phyloP scores from a whole-genome alignment of 2,888 invertebrate genomes.

The Heliconius hortense region DNA sequence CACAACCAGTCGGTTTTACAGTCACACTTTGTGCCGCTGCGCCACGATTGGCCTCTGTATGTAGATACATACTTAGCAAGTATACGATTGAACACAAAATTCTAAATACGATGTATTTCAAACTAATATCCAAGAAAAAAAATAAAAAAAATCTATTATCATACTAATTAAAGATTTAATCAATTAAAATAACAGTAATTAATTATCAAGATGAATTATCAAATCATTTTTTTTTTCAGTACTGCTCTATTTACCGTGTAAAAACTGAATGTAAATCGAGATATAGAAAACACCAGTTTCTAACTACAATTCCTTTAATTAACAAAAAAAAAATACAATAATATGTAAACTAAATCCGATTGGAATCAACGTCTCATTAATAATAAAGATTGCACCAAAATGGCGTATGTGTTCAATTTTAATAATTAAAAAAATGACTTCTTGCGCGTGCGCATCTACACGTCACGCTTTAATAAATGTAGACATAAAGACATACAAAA shows the following conservation, averaged over 20 bases:
- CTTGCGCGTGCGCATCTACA: conserved; percentile 39
- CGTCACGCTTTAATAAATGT: conserved; percentile 44
- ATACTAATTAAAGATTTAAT: not conserved
- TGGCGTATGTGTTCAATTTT: conserved; percentile 35
- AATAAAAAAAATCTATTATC: not conserved
- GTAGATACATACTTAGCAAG: too few relatives aligned
- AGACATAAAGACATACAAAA: conserved; percentile 44
- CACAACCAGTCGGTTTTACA: too few relatives aligned
- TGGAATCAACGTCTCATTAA: conserved; percentile 37
- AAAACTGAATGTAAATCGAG: not conserved
- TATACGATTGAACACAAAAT: not conserved
- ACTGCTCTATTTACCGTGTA: not conserved
- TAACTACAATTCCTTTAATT: conserved; percentile 4
- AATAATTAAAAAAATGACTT: conserved; percentile 36
- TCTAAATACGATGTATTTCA: not conserved
- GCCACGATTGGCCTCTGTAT: too few relatives aligned
- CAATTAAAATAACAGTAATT: not conserved
- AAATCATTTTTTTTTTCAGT: not conserved
- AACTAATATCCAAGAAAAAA: not conserved
- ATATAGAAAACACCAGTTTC: conserved; percentile 1
- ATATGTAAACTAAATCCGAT: conserved; percentile 30
- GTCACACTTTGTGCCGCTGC: too few relatives aligned
- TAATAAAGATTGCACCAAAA: conserved; percentile 37
- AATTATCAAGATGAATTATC: not conserved
- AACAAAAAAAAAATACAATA: not conserved